Percentiles rank a stretch among this genome's conserved stretches.
Evolutionary conservation across 2,797 vertebrate genomes (phyloP).

Genomic region (Malurus splendens): DNA sequence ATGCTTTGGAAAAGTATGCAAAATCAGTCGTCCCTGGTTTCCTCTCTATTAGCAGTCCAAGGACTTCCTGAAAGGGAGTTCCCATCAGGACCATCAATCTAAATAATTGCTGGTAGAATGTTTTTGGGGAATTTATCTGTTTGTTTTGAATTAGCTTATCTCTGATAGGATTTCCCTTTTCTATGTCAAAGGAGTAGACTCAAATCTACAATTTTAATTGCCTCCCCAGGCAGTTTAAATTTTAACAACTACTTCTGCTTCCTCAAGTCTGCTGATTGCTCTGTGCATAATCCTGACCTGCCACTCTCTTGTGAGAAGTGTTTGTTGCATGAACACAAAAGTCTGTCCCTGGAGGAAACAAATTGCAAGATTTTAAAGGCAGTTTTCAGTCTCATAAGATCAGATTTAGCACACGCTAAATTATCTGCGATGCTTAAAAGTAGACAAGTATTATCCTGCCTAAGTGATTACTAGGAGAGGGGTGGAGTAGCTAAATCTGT

Average conservation of each 20-base stretch:
- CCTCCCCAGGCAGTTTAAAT: not conserved
- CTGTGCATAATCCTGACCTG: not conserved
- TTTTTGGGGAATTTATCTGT: not conserved
- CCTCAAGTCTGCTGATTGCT: not conserved
- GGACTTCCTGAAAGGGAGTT: not conserved
- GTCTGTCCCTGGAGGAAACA: not conserved
- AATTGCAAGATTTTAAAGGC: not conserved
- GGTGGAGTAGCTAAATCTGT: not conserved
- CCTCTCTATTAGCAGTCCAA: not conserved
- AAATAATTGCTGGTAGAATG: not conserved
- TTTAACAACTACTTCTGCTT: not conserved
- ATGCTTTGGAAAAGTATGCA: not conserved
- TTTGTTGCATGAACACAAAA: not conserved
- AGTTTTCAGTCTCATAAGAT: not conserved
- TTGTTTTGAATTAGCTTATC: not conserved
- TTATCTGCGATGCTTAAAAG: not conserved
- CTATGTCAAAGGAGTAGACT: not conserved
- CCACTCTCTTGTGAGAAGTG: not conserved
- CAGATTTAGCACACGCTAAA: not conserved
- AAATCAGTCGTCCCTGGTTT: not conserved
- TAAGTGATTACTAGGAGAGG: not conserved
- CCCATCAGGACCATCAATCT: not conserved
- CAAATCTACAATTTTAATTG: not conserved
- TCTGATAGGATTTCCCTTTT: not conserved
- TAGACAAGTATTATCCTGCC: slow-evolving; percentile 12